Evolutionary conservation across 1,140 invertebrate species (phyloP).

Genomic region (Hydropsyche tenuis): DNA sequence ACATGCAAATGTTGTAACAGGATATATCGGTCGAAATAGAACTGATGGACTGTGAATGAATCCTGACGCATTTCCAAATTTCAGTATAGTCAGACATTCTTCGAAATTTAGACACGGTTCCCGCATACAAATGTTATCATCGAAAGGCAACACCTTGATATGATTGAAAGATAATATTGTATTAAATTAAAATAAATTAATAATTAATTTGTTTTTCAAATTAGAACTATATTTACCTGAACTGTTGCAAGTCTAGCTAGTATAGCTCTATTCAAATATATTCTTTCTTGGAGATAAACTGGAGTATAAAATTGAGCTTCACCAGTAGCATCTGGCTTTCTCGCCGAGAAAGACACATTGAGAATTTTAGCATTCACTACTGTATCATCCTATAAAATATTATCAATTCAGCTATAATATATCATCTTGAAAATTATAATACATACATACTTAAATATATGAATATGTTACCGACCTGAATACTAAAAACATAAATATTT

Average conservation of each 20-base stretch:
- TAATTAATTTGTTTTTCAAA: constrained; percentile 28
- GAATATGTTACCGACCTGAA: constrained; percentile 68
- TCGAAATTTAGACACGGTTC: constrained; percentile 98
- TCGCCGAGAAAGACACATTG: constrained; percentile 94
- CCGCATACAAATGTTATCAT: constrained; percentile 94
- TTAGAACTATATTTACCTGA: constrained; percentile 65
- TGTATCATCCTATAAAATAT: constrained; percentile 75
- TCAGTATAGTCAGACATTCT: constrained; percentile 88
- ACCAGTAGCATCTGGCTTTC: constrained; percentile 76
- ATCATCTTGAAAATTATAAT: constrained; percentile 17
- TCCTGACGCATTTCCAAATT: constrained; percentile 91
- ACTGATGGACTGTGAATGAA: constrained; percentile 93
- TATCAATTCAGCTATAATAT: background rate
- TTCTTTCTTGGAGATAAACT: constrained; percentile 90
- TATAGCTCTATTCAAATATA: constrained; percentile 88
- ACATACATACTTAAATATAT: no score
- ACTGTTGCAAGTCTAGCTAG: constrained; percentile 87
- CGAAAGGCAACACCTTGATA: constrained; percentile 94
- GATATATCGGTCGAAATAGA: constrained; percentile 93
- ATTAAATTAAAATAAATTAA: constrained; percentile 29
- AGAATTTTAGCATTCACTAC: constrained; percentile 87
- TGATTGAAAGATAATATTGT: constrained; percentile 55
- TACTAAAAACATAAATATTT: constrained; percentile 92
- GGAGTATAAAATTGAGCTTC: constrained; percentile 82
- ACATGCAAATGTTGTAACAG: constrained; percentile 93